Percentiles rank a stretch among this genome's conserved stretches.
These are phyloP conservation scores for Cantharis flavilabris DNA, from an alignment of 2,888 invertebrate genomes.

Conservation along the genomic window DNA sequence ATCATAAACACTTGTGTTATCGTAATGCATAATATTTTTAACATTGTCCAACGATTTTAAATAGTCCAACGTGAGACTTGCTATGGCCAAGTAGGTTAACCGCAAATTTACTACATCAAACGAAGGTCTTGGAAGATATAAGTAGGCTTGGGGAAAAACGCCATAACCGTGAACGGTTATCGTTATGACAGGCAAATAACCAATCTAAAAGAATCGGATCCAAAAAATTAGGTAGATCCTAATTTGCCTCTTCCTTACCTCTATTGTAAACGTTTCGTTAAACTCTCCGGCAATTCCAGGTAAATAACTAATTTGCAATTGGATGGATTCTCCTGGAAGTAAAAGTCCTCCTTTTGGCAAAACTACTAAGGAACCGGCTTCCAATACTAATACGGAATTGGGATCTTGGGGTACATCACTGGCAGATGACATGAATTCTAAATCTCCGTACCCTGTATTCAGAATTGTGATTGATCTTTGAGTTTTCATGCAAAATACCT, in stretches of 20 bases:
- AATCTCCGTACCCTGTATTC: slow-evolving; percentile 59
- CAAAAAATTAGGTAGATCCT: background rate
- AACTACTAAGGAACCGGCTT: slow-evolving; percentile 57
- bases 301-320: slow-evolving; percentile 58
- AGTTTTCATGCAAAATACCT: slow-evolving; percentile 52
- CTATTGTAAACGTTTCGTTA: slow-evolving; percentile 51
- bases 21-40: slow-evolving; percentile 19
- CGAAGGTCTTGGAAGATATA: slow-evolving; percentile 56
- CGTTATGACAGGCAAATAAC: slow-evolving; percentile 59
- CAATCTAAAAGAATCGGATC: slow-evolving; percentile 56
- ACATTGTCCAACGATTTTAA: slow-evolving; percentile 48
- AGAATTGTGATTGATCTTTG: slow-evolving; percentile 49
- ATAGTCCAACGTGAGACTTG: slow-evolving; percentile 54
- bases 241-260: slow-evolving; percentile 39
- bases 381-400: slow-evolving; percentile 50
- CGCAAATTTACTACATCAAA: slow-evolving; percentile 40
- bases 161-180: slow-evolving; percentile 63
- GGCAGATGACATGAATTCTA: slow-evolving; percentile 57
- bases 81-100: slow-evolving; percentile 60
- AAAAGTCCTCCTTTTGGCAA: slow-evolving; percentile 55
- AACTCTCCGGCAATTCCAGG: slow-evolving; percentile 63
- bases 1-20: slow-evolving; percentile 12
- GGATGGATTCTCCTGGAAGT: slow-evolving; percentile 53
- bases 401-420: slow-evolving; percentile 53
- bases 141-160: slow-evolving; percentile 63